Conservation (phyloP, 2,888 invertebrate genomes). For the Parnassius glacialis region DNA sequence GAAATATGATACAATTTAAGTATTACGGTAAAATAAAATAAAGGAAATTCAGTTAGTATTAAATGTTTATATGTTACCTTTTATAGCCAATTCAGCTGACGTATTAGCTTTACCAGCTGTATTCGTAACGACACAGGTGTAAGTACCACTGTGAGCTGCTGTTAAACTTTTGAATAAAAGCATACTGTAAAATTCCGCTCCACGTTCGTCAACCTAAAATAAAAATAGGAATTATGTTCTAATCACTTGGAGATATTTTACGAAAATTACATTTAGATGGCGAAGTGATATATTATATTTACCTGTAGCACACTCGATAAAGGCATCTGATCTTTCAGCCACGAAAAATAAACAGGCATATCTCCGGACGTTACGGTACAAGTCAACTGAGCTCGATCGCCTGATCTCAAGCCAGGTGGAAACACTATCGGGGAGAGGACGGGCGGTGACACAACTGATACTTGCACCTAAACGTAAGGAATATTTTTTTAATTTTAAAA, state of each 20-base stretch:
- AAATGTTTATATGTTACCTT: slow-evolving; percentile 72
- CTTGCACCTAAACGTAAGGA: slow-evolving; percentile 53
- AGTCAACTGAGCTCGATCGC: slow-evolving; percentile 90
- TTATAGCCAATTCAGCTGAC: slow-evolving; percentile 86
- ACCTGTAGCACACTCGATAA: slow-evolving; percentile 84
- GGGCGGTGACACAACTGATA: slow-evolving; percentile 84
- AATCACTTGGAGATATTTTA: too few species aligned
- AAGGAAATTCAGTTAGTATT: slow-evolving; percentile 1
- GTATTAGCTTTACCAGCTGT: slow-evolving; percentile 87
- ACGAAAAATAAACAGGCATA: slow-evolving; percentile 84
- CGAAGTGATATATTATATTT: slow-evolving; percentile 22
- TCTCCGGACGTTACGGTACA: slow-evolving; percentile 90
- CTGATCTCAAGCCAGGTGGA: slow-evolving; percentile 88
- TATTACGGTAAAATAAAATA: slow-evolving; percentile 3
- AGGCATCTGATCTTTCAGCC: slow-evolving; percentile 83
- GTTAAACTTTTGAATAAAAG: slow-evolving; percentile 86
- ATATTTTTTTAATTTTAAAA: background rate
- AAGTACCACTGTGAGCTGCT: slow-evolving; percentile 85
- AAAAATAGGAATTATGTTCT: background rate
- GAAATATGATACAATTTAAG: background rate
- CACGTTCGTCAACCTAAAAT: slow-evolving; percentile 83
- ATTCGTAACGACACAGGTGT: slow-evolving; percentile 87
- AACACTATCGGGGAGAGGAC: slow-evolving; percentile 92
- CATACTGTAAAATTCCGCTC: slow-evolving; percentile 87
- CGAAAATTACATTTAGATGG: too few species aligned